Percentiles rank a stretch among this genome's conserved stretches.
phyloP scores from a whole-genome alignment of 2,888 invertebrate species.

The Allygus modestus region DNA sequence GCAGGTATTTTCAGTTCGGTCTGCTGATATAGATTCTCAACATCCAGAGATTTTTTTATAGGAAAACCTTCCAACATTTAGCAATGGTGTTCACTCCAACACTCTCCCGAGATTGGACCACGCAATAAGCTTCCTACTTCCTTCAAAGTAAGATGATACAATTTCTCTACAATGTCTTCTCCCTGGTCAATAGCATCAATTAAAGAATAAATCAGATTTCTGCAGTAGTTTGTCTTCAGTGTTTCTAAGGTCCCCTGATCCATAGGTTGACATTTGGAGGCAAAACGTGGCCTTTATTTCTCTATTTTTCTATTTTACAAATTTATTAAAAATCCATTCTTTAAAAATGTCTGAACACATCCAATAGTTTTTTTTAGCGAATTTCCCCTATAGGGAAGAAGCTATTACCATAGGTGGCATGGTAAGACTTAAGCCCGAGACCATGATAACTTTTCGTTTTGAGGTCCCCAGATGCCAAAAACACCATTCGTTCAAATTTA shows the following conservation, averaged over 20 bases:
- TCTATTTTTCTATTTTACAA: conserved; percentile 30
- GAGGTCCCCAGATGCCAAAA: too few species aligned
- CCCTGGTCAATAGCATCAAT: too few species aligned
- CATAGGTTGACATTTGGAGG: too few species aligned
- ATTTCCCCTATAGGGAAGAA: too few species aligned
- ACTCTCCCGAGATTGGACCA: conserved; percentile 57
- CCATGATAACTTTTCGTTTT: too few species aligned
- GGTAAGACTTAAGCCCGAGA: too few species aligned
- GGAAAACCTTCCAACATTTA: conserved; percentile 56
- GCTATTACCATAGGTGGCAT: too few species aligned
- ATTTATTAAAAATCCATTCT: conserved; percentile 37
- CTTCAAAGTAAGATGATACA: conserved; percentile 47
- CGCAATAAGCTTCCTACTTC: conserved; percentile 54
- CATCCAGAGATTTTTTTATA: conserved; percentile 38
- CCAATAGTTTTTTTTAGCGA: too few species aligned
- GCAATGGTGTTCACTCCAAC: conserved; percentile 35
- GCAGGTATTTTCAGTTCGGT: neutral
- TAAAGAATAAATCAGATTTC: too few species aligned
- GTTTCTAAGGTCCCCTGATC: too few species aligned
- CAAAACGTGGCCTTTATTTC: conserved; percentile 57
- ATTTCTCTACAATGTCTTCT: conserved; percentile 45
- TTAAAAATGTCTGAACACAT: conserved; percentile 54
- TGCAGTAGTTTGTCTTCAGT: too few species aligned
- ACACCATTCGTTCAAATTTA: too few species aligned
- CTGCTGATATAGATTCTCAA: conserved; percentile 29